Evolutionary conservation across 2,797 vertebrate species (phyloP).

Genomic region (Microchirus variegatus): DNA sequence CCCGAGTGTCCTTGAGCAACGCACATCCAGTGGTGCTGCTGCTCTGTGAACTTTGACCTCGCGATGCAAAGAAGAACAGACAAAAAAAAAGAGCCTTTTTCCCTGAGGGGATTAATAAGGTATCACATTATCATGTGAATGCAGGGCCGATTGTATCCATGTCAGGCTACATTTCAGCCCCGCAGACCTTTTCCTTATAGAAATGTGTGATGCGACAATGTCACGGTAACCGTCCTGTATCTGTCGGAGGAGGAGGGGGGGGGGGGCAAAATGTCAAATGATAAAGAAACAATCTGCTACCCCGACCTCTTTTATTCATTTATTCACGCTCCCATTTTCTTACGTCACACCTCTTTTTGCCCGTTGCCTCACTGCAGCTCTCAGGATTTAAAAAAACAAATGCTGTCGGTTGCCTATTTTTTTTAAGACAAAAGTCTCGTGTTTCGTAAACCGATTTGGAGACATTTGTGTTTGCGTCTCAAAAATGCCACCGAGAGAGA

Average conservation of each 20-base stretch:
- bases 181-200: conserved; percentile 32
- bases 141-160: conserved; percentile 62
- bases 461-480: conserved; percentile 15
- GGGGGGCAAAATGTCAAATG: conserved; percentile 64
- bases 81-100: conserved; percentile 63
- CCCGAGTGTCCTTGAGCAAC: conserved; percentile 49
- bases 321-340: conserved; percentile 21
- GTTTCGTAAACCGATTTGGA: conserved; percentile 7
- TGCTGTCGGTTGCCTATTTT: background rate
- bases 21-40: conserved; percentile 18
- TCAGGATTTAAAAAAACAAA: conserved; percentile 5
- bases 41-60: conserved; percentile 61
- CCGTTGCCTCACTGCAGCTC: background rate
- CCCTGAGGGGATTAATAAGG: conserved; percentile 67
- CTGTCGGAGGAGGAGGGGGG: too few relatives aligned
- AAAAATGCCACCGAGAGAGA: conserved; percentile 39
- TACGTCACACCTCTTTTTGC: conserved; percentile 15
- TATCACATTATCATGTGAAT: conserved; percentile 75
- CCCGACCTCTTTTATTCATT: conserved; percentile 15
- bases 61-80: conserved; percentile 38
- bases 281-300: conserved; percentile 46
- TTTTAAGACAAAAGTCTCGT: background rate
- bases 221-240: conserved; percentile 28
- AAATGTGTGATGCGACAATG: conserved; percentile 29
- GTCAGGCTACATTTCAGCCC: conserved; percentile 52